phyloP scores from a whole-genome alignment of 2,797 vertebrate genomes.

The Enteromius treurensis region DNA sequence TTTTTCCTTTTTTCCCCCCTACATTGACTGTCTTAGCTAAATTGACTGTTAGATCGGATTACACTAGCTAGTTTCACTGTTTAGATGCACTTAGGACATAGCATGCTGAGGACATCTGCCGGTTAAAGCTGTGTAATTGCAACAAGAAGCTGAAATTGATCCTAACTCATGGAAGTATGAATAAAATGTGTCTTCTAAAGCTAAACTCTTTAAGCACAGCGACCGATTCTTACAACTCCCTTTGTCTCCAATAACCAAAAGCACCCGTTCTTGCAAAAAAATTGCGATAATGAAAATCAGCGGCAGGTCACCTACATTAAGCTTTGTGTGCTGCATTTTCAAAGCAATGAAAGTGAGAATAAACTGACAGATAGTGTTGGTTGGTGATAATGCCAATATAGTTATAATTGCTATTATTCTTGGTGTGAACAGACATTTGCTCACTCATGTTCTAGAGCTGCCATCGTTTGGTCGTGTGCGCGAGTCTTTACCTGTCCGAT shows the following conservation, averaged over 20 bases:
- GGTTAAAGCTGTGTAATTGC: background rate
- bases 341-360: too few relatives aligned
- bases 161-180: background rate
- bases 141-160: background rate
- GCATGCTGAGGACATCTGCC: background rate
- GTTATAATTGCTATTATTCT: background rate
- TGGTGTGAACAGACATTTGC: background rate
- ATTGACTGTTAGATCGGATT: background rate
- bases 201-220: background rate
- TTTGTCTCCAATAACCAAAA: background rate
- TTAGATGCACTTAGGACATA: background rate
- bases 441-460: constrained; percentile 77
- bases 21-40: background rate
- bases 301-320: background rate
- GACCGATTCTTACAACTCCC: background rate
- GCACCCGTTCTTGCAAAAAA: background rate
- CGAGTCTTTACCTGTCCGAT: constrained; percentile 91
- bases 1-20: background rate
- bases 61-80: background rate
- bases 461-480: constrained; percentile 93
- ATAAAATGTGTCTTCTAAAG: background rate
- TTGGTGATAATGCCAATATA: background rate
- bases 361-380: background rate
- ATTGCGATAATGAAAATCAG: background rate
- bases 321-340: too few relatives aligned